Evolutionary conservation across 2,888 invertebrate genomes (phyloP).

Genomic region (Leptopterna dolabrata): DNA sequence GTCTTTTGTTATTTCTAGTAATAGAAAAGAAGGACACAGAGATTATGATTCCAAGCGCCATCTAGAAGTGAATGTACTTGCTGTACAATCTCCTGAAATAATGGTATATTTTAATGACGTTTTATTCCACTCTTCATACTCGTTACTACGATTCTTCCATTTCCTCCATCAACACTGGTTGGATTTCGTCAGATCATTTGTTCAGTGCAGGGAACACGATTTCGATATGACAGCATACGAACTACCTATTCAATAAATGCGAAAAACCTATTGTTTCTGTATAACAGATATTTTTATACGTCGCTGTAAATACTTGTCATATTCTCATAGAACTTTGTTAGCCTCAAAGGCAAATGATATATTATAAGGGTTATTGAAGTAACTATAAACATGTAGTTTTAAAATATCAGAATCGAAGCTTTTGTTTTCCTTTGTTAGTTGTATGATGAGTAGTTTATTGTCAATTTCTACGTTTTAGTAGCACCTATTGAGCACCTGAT

Average conservation of each 20-base stretch:
- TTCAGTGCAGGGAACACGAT: background rate
- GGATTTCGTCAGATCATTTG: background rate
- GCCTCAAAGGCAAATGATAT: slow-evolving; percentile 28
- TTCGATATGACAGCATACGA: background rate
- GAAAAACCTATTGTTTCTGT: slow-evolving; percentile 18
- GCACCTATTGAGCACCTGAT: background rate
- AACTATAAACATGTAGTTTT: background rate
- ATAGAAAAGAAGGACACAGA: no score
- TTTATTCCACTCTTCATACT: background rate
- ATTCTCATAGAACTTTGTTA: background rate
- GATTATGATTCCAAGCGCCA: no score
- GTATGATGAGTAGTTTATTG: background rate
- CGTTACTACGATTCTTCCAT: background rate
- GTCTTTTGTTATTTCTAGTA: no score
- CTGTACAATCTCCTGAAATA: no score
- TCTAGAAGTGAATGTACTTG: no score
- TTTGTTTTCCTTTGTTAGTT: background rate
- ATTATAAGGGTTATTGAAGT: background rate
- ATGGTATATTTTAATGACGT: no score
- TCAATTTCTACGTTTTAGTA: background rate
- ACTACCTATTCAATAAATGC: background rate
- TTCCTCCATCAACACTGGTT: background rate
- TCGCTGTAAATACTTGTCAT: slow-evolving; percentile 12
- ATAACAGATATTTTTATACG: slow-evolving; percentile 27
- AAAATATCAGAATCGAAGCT: background rate